These are phyloP conservation scores for Paraplagusia blochii DNA, from an alignment of 2,113 vertebrate genomes.

Conservation along the genomic window DNA sequence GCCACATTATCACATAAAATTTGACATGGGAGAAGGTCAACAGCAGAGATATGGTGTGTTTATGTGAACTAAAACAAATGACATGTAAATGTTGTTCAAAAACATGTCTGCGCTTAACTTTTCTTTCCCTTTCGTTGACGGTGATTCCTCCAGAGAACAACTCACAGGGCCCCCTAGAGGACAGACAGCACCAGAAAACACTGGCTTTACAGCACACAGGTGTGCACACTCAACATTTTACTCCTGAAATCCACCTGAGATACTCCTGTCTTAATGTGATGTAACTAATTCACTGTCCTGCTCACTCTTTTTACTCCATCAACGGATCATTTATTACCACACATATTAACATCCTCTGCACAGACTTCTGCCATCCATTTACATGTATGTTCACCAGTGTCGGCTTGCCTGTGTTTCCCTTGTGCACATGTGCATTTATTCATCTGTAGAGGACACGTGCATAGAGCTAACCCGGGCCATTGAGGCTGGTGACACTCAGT, in stretches of 20 bases:
- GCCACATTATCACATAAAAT: too few relatives aligned
- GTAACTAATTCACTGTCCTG: conserved; percentile 5
- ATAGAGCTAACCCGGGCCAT: conserved; percentile 77
- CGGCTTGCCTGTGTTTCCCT: conserved; percentile 7
- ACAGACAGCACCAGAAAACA: conserved; percentile 14
- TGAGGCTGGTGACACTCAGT: conserved; percentile 76
- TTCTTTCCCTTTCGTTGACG: conserved; percentile 17
- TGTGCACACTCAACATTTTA: conserved; percentile 11
- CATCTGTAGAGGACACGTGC: conserved; percentile 78
- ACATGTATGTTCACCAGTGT: conserved; percentile 8
- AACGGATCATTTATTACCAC: conserved; percentile 15
- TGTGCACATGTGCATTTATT: conserved; percentile 7
- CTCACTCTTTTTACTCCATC: conserved; percentile 15
- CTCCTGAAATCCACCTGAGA: background rate
- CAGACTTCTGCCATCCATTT: background rate
- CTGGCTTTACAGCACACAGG: conserved; percentile 52
- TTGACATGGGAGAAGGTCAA: too few relatives aligned
- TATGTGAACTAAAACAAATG: background rate
- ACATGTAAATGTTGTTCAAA: background rate
- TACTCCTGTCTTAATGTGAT: background rate
- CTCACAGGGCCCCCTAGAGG: conserved; percentile 11
- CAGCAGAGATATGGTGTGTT: too few relatives aligned
- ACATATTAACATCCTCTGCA: conserved; percentile 7
- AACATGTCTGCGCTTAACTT: too few relatives aligned
- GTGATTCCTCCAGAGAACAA: conserved; percentile 29